Base-by-base conservation (phyloP, 1,140 invertebrate species). In the Dreissena polymorpha region DNA sequence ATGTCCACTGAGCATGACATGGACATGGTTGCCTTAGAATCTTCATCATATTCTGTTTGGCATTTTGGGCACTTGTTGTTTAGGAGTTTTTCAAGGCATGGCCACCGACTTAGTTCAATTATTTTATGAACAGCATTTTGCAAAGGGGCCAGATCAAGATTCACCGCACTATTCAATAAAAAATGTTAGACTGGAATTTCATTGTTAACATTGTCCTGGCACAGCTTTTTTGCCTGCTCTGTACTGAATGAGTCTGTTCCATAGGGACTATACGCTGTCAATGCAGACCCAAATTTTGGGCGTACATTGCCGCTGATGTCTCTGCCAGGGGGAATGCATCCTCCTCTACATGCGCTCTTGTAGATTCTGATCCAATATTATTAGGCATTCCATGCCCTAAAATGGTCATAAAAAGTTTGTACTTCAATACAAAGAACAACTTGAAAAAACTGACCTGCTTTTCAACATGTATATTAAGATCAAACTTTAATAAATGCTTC, bases 91-190 rank as follows among this genome's bases (percentile, higher is more conserved):
- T n/a, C n/a, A n/a, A n/a, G n/a, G n/a, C n/a, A n/a, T n/a, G n/a
- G n/a, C n/a, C n/a, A n/a, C n/a, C n/a, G n/a, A n/a, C n/a, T n/a
- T n/a, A n/a, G n/a, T n/a, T n/a, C n/a, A n/a, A n/a, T n/a, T n/a
- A n/a, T n/a, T n/a, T n/a, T n/a, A n/a, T n/a, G n/a, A n/a, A n/a
- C n/a, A n/a, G n/a, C n/a, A n/a, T n/a, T n/a, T n/a, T n/a, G n/a
- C n/a, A n/a, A n/a, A n/a, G n/a, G n/a, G n/a, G n/a, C n/a, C n/a
- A 21, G 23, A 67, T 67, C 64, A 12, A 13, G 64, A 27, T 67
- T 67, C 10, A 67, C 64, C 10, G 64, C 25, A 12, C 64, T 67
- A 23, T 67, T 67, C 23, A 67, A 67, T 27, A 67, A 21, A 67
- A 14, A 23, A 10, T 18, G n/a, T 21, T 18, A 67, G 64, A 14